Conservation (phyloP, 30 jellyfish, hydroid and myxozoan species). For the Pelagia noctiluca region DNA sequence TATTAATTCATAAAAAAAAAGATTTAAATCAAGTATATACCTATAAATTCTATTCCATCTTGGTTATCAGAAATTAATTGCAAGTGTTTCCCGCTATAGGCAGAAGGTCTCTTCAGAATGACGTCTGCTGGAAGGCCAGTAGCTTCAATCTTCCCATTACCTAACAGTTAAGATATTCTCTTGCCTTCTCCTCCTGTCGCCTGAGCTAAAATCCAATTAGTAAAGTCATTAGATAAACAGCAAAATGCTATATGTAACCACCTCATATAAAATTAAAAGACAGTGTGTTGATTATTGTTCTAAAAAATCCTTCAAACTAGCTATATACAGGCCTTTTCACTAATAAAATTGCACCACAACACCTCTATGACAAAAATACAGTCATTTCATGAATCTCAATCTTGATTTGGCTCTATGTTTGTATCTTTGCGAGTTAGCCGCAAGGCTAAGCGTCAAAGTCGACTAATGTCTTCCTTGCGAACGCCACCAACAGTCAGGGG, state of each 20-base stretch:
- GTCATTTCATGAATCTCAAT: neutral
- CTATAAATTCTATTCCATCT: neutral
- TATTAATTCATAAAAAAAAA: no score
- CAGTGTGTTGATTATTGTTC: no score
- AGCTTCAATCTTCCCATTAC: neutral
- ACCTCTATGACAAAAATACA: neutral
- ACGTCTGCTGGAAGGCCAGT: slow-evolving; percentile 15
- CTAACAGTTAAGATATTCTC: slow-evolving; percentile 14
- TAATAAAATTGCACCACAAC: no score
- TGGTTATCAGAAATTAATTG: neutral
- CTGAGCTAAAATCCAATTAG: neutral
- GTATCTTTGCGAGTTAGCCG: neutral
- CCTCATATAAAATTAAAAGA: neutral
- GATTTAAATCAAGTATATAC: no score
- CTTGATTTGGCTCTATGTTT: neutral
- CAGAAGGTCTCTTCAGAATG: slow-evolving; percentile 18
- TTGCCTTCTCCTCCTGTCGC: slow-evolving; percentile 6
- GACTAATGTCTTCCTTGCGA: no score
- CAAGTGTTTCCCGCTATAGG: neutral
- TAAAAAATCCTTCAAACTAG: no score
- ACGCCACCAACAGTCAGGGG: no score
- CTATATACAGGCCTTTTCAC: no score
- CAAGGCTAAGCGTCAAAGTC: no score
- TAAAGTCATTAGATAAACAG: neutral
- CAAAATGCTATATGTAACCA: neutral